Percentiles rank a stretch among this genome's conserved stretches.
Conservation (phyloP, 2,797 vertebrate species). For the Lepus oiostolus region DNA sequence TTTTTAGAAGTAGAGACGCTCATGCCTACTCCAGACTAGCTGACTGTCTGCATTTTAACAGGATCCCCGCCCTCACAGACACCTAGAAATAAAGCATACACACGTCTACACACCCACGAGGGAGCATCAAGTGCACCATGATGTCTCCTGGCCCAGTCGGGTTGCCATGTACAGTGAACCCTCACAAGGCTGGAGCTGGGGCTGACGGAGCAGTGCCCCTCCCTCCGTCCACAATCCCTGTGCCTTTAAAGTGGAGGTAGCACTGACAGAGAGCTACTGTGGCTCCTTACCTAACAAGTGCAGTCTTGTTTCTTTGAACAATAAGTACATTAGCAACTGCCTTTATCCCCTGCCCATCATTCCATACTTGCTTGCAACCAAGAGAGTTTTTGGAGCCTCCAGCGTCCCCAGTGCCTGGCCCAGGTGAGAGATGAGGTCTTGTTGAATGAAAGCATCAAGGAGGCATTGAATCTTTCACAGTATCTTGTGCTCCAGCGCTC, state of each 20-base stretch:
- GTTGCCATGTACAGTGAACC: too few species aligned
- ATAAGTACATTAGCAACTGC: neutral
- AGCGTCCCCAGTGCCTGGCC: neutral
- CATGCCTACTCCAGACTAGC: neutral
- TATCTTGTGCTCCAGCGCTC: neutral
- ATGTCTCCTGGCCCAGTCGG: too few species aligned
- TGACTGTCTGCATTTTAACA: neutral
- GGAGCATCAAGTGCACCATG: too few species aligned
- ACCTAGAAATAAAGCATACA: too few species aligned
- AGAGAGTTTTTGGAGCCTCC: neutral
- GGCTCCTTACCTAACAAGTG: neutral
- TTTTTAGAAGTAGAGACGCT: neutral
- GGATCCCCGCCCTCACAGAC: neutral
- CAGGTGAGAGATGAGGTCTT: neutral
- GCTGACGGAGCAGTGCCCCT: too few species aligned
- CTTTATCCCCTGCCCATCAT: neutral
- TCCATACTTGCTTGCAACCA: neutral
- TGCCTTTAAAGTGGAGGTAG: neutral
- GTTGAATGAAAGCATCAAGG: neutral
- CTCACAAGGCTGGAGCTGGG: too few species aligned
- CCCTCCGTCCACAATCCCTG: neutral
- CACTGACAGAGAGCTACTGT: neutral
- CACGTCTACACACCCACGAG: too few species aligned
- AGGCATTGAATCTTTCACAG: neutral
- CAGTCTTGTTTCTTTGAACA: neutral